Base-by-base conservation (phyloP, 2,113 vertebrate genomes). In the Eretmochelys imbricata region DNA sequence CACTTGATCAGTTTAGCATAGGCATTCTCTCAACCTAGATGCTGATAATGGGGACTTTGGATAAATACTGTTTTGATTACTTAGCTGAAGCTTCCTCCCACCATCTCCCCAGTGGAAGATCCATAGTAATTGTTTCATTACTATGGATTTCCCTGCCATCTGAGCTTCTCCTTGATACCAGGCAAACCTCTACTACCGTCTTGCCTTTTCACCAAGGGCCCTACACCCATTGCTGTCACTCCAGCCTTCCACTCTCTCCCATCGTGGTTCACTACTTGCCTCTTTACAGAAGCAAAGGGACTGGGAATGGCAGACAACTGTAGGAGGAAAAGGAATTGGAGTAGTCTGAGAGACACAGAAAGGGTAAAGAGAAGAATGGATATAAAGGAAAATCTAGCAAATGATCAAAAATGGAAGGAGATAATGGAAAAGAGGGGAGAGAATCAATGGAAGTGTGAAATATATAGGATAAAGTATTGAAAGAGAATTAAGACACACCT, bases 251-350 rank as follows among this genome's bases (percentile, higher is more conserved):
- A 91, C 6, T 1, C 2, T 2, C 22, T 62, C 20, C 88, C 51
- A 91, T 14, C 84, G 8, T n/a, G 78, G 16, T 82, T 88, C 82
- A 86, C 65, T 82, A 59, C 57, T 12, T 89, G 2, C 46, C 85
- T 27, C 42, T 80, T 76, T 78, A 16, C 19, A 91, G 82, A 85
- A 89, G 17, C 2, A 24, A 83, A 78, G 49, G 12, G 24, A 9
- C 10, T 83, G 35, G 27, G 54, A 90, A 79, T 50, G 16, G 10
- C 22, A 90, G 51, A 89, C 4, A 84, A 17, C 14, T 80, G 27
- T 78, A 79, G 93, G 78, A 87, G 3, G 14, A 92, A 94, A 93
- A 76, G 46, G 4, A 95, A 96, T 65, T 53, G 10, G n/a, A 13
- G 8, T 89, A 65, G 29, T 16, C 87, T 82, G 86, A 89, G 91